Evolutionary conservation across 2,888 invertebrate species (phyloP), one percentile per base, ranked within the genome.

Genomic region (Pheosia gnoma): DNA sequence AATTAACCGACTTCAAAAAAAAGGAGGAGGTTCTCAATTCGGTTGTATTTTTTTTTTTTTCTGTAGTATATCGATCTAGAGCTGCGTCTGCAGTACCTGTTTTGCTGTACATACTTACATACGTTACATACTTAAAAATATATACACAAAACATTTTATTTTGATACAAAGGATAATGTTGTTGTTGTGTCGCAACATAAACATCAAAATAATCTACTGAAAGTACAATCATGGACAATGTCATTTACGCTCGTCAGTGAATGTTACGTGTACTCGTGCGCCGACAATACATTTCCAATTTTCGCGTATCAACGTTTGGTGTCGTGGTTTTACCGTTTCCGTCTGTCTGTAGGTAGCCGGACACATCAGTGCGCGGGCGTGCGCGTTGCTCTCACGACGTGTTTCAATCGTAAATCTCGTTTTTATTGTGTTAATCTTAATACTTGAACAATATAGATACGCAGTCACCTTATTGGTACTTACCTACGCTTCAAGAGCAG

Each of bases 341-440:
- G 59, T 51, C 67, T 57, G 43, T 9, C 56, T 25, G 25, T 25
- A 25, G 25, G 59, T 43, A 64, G 57, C 67, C 59, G 43, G 53
- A 49, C 13, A 43, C 57, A 39, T 9, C 67, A 74, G 71, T 76
- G 57, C 59, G 45, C 49, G 57, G 68, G 69, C 77, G 73, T 61
- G 59, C 73, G 73, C 73, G 74, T 66, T 65, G 52, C 68, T 63
- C 64, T 65, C 63, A 58, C 37, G 68, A 74, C 73, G 73, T 74
- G 68, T 78, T 72, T 63, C 49, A 45, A 39, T 56, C 49, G 49
- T 5, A 43, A 36, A 47, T 47, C 11, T n/a, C n/a, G 9, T 43
- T 43, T 8, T 43, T 43, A 43, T 8, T 9, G 43, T 43, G 43
- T 9, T 43, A 8, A 43, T 43, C 3, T 41, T 8, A 8, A 41